Conservation (phyloP, 2,113 vertebrate genomes). For the Eudyptes chrysolophus region DNA sequence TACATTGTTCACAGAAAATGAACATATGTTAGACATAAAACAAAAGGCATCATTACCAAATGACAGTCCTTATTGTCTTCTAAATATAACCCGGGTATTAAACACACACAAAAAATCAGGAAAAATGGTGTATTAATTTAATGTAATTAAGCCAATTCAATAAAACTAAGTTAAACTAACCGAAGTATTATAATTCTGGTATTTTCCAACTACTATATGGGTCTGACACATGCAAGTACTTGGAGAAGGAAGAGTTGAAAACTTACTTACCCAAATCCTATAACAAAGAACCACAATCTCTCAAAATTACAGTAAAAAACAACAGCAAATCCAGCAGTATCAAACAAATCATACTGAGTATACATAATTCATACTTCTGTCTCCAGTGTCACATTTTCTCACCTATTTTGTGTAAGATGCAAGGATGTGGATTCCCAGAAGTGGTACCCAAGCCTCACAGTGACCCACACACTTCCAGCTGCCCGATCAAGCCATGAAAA, state of each 20-base stretch:
- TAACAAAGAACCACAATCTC: background rate
- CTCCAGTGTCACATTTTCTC: background rate
- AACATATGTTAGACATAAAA: background rate
- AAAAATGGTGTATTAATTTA: background rate
- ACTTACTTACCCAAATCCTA: background rate
- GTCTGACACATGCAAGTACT: background rate
- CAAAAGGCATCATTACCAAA: background rate
- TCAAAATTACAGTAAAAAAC: background rate
- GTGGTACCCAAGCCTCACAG: background rate
- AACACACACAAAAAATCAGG: background rate
- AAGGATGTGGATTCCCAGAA: background rate
- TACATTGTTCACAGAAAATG: background rate
- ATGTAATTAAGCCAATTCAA: background rate
- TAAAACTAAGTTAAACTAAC: background rate
- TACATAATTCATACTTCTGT: background rate
- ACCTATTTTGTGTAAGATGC: background rate
- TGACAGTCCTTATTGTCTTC: background rate
- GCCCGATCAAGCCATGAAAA: background rate
- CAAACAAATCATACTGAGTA: background rate
- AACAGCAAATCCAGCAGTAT: background rate
- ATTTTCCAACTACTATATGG: background rate
- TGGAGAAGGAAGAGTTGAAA: background rate
- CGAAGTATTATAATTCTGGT: background rate
- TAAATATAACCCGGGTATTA: background rate
- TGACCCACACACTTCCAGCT: background rate